These are phyloP conservation scores for Malaclemys terrapin DNA, from an alignment of 2,113 vertebrate species.

Conservation along the genomic window DNA sequence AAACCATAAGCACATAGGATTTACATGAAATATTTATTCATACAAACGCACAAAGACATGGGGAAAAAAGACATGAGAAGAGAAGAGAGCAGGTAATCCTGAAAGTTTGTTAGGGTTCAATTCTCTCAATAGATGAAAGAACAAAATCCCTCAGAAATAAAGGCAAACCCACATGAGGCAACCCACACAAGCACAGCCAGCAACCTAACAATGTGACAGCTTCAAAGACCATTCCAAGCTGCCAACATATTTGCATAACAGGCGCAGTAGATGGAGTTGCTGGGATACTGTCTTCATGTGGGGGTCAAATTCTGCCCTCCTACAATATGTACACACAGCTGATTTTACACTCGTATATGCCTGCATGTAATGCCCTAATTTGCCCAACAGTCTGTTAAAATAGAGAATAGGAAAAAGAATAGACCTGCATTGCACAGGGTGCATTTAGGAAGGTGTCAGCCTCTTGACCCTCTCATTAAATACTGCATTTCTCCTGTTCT, in stretches of 20 bases:
- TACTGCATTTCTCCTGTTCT: neutral
- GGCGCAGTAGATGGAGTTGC: neutral
- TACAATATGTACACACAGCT: neutral
- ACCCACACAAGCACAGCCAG: neutral
- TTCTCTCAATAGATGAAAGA: neutral
- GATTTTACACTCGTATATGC: neutral
- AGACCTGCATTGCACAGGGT: neutral
- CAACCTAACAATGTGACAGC: neutral
- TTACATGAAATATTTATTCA: neutral
- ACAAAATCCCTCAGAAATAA: neutral
- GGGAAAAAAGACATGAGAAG: neutral
- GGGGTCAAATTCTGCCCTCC: neutral
- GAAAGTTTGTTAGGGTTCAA: neutral
- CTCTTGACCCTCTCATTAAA: neutral
- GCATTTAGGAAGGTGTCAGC: neutral
- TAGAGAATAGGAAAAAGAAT: neutral
- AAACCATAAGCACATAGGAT: neutral
- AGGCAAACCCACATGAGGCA: neutral
- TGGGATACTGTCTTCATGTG: neutral
- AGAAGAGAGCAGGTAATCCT: neutral
- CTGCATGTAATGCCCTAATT: neutral
- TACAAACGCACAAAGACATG: rapidly evolving
- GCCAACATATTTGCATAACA: neutral
- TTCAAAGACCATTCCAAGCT: neutral
- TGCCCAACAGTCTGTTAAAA: neutral